phyloP scores from a whole-genome alignment of 2,113 vertebrate species.

The Shinisaurus crocodilurus region DNA sequence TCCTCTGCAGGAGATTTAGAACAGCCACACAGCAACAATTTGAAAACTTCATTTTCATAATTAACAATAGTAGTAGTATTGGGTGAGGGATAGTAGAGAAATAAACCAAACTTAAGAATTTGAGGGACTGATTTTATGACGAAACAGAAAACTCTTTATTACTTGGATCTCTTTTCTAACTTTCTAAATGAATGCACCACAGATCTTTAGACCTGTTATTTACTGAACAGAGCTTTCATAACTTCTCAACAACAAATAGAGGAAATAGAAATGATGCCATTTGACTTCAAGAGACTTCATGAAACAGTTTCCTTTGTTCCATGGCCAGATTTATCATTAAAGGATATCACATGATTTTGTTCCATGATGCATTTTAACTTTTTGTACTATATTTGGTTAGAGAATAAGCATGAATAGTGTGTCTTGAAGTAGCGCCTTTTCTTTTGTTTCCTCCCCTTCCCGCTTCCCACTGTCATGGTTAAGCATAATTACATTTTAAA shows the following conservation, averaged over 20 bases:
- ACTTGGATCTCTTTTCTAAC: not conserved
- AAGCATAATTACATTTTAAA: not conserved
- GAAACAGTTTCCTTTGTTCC: constrained; percentile 21
- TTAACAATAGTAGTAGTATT: not conserved
- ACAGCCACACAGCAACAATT: not conserved
- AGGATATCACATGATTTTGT: constrained; percentile 25
- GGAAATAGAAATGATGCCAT: not conserved
- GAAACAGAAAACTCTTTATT: not conserved
- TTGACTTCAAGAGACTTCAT: constrained; percentile 6
- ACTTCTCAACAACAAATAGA: constrained; percentile 13
- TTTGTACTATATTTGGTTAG: constrained; percentile 53
- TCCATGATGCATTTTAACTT: constrained; percentile 45
- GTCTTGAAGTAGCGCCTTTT: constrained; percentile 37
- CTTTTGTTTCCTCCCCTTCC: constrained; percentile 25
- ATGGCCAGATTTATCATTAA: constrained; percentile 27
- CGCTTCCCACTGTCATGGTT: not conserved
- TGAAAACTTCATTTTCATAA: not conserved
- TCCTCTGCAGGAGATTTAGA: not conserved
- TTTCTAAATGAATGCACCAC: not conserved
- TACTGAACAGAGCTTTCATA: not conserved
- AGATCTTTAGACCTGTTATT: not conserved
- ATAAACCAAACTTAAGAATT: not conserved
- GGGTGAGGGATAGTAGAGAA: not conserved
- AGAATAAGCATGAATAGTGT: constrained; percentile 35
- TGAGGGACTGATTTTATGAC: not conserved